Conservation (phyloP, 2,113 vertebrate species). For the Passer montanus region DNA sequence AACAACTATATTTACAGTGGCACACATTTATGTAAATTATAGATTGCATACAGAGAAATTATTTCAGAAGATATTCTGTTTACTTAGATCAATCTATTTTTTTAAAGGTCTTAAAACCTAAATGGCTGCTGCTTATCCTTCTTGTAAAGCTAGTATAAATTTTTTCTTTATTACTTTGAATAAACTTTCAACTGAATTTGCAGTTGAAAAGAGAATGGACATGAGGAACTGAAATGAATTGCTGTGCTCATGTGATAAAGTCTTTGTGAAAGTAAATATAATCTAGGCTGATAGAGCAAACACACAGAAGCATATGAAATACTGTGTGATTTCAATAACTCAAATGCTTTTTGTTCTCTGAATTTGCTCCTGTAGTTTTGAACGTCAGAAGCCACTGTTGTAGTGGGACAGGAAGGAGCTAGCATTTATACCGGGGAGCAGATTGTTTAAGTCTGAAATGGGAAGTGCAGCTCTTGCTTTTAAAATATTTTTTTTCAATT, state of each 20-base stretch:
- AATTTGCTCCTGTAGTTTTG: not conserved
- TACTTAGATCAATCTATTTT: not conserved
- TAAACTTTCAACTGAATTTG: not conserved
- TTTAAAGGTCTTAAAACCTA: not conserved
- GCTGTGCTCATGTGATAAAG: not conserved
- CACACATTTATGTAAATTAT: not conserved
- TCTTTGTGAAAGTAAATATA: not conserved
- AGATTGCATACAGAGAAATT: not conserved
- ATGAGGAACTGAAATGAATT: not conserved
- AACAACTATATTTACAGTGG: not conserved
- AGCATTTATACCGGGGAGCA: not conserved
- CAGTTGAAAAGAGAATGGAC: not conserved
- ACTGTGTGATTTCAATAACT: not conserved
- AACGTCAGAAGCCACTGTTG: not conserved
- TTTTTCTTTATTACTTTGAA: not conserved
- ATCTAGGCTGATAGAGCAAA: not conserved
- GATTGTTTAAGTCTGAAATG: not conserved
- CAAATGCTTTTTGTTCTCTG: not conserved
- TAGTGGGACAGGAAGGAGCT: not conserved
- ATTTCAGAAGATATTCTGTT: not conserved
- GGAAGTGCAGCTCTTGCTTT: not conserved
- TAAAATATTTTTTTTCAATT: not conserved
- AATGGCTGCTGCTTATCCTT: not conserved
- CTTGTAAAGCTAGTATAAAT: not conserved
- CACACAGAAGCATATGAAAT: not conserved